Evolutionary conservation across 2,797 vertebrate genomes (phyloP).

Genomic region (Anabas testudineus): DNA sequence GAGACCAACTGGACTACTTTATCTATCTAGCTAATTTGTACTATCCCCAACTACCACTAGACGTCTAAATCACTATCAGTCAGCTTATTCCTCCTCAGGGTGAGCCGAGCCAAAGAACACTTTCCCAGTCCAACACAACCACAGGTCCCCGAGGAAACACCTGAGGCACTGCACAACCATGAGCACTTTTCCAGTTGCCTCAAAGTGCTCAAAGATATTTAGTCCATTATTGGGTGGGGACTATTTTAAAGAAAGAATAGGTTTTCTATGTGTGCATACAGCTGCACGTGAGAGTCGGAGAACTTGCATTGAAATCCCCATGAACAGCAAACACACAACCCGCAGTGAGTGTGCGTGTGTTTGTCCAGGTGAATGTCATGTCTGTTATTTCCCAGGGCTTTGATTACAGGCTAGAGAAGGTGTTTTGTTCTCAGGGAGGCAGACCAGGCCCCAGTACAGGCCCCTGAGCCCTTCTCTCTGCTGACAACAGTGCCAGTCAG

Average conservation of each 20-base stretch:
- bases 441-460: conserved; percentile 54
- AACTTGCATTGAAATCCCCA: conserved; percentile 19
- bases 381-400: conserved; percentile 83
- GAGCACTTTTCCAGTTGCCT: conserved; percentile 46
- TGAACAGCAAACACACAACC: conserved; percentile 29
- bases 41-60: conserved; percentile 41
- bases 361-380: conserved; percentile 76
- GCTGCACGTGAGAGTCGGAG: conserved; percentile 47
- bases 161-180: conserved; percentile 57
- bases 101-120: conserved; percentile 60
- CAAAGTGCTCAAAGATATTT: conserved; percentile 32
- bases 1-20: conserved; percentile 10
- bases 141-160: conserved; percentile 62
- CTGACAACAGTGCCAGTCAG: conserved; percentile 75
- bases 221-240: conserved; percentile 10
- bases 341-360: conserved; percentile 55
- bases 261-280: conserved; percentile 15
- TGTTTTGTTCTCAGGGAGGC: conserved; percentile 79
- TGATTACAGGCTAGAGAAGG: conserved; percentile 83
- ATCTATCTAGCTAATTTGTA: conserved; percentile 2
- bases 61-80: conserved; percentile 50
- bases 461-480: conserved; percentile 66
- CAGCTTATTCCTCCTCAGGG: conserved; percentile 40
- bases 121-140: conserved; percentile 57
- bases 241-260: conserved; percentile 43